These are phyloP conservation scores for Doris montereyensis DNA, from an alignment of 2,888 invertebrate species.

Conservation along the genomic window DNA sequence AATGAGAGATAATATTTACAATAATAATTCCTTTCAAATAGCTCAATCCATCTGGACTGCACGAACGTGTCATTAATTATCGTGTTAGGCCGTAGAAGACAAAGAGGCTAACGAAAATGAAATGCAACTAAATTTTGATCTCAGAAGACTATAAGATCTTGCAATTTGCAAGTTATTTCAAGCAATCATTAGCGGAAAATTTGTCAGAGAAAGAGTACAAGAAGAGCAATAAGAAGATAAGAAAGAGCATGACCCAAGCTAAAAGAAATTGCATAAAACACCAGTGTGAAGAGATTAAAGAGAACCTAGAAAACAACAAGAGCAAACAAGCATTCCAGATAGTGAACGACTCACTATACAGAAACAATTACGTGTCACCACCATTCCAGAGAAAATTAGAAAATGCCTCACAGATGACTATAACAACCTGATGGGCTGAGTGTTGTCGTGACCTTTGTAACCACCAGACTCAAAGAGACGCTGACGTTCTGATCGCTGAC, in stretches of 20 bases:
- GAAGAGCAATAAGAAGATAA: background rate
- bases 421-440: too few species aligned
- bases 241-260: background rate
- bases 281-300: too few species aligned
- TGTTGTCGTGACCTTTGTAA: background rate
- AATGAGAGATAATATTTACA: too few species aligned
- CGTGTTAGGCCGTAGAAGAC: too few species aligned
- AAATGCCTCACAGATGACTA: background rate
- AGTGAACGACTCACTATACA: too few species aligned
- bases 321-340: too few species aligned
- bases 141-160: slow-evolving; percentile 22
- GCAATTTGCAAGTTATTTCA: background rate
- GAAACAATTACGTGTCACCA: too few species aligned
- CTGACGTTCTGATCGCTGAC: background rate
- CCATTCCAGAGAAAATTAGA: background rate
- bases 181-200: background rate
- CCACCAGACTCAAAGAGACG: background rate
- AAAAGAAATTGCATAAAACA: too few species aligned
- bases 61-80: too few species aligned
- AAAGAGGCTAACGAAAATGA: background rate
- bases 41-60: too few species aligned
- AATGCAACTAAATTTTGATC: slow-evolving; percentile 4
- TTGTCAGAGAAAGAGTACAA: background rate
- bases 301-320: too few species aligned
- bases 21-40: too few species aligned